Evolutionary conservation across 2,797 vertebrate species (phyloP).

Genomic region (Falco peregrinus): DNA sequence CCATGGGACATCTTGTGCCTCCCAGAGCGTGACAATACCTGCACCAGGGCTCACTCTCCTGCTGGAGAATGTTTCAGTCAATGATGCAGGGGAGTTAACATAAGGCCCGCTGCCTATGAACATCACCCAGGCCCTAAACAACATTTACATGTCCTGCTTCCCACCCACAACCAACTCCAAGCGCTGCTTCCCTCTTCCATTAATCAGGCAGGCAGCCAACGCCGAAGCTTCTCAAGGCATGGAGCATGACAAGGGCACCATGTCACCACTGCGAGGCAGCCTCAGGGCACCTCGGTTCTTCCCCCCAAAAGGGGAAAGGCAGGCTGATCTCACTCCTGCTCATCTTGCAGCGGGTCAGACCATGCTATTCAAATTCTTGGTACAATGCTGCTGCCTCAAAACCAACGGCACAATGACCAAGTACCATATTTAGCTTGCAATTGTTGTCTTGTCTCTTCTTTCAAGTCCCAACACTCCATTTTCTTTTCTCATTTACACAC

Average conservation of each 20-base stretch:
- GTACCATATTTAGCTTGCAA: neutral
- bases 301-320: neutral
- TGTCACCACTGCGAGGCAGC: neutral
- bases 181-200: neutral
- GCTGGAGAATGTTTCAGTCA: neutral
- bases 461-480: neutral
- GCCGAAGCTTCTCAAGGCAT: accelerated
- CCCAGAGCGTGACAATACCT: neutral
- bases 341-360: neutral
- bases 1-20: neutral
- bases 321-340: neutral
- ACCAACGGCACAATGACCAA: neutral
- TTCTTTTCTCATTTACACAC: neutral
- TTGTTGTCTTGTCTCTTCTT: neutral
- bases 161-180: neutral
- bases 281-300: neutral
- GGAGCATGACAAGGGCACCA: neutral
- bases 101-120: neutral
- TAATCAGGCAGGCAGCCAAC: neutral
- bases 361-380: neutral
- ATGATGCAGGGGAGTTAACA: neutral
- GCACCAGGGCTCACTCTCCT: neutral
- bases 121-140: neutral
- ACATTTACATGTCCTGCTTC: neutral
- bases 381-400: neutral